A percentile compares a stretch with the other conserved stretches of the same genome.
These are phyloP conservation scores for Lamellibrachia satsuma DNA, from an alignment of 2,888 invertebrate genomes.

Conservation along the genomic window DNA sequence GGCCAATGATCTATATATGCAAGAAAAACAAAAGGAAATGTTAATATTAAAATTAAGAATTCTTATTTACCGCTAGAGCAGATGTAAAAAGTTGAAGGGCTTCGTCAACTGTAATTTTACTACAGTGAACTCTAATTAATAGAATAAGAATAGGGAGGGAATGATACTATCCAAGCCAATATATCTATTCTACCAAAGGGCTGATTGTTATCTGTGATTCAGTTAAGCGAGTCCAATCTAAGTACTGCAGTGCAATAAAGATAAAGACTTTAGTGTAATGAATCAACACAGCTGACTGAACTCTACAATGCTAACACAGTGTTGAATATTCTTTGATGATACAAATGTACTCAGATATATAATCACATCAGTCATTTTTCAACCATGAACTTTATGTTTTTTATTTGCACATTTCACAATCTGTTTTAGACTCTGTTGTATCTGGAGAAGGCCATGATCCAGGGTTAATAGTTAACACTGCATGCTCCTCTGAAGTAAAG, in stretches of 20 bases:
- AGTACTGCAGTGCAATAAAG: background rate
- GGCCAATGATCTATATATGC: background rate
- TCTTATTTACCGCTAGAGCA: background rate
- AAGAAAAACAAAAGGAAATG: background rate
- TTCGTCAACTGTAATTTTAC: background rate
- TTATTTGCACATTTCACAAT: background rate
- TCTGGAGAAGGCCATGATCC: background rate
- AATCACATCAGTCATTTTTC: background rate
- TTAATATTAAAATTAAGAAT: background rate
- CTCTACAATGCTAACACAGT: background rate
- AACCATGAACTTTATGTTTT: background rate
- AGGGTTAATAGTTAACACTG: background rate
- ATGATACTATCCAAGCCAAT: too few species aligned
- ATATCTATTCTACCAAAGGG: too few species aligned
- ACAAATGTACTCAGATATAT: background rate
- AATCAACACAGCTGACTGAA: background rate
- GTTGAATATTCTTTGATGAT: background rate
- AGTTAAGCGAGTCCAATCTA: too few species aligned
- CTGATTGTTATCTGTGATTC: too few species aligned
- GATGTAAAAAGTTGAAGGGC: background rate
- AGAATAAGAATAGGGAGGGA: too few species aligned
- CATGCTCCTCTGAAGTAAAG: background rate
- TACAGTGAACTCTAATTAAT: too few species aligned
- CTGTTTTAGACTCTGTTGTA: background rate
- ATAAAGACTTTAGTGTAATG: background rate